Percentiles rank a stretch among this genome's conserved stretches.
phyloP scores from a whole-genome alignment of 2,888 invertebrate species.

The Pollenia amentaria region DNA sequence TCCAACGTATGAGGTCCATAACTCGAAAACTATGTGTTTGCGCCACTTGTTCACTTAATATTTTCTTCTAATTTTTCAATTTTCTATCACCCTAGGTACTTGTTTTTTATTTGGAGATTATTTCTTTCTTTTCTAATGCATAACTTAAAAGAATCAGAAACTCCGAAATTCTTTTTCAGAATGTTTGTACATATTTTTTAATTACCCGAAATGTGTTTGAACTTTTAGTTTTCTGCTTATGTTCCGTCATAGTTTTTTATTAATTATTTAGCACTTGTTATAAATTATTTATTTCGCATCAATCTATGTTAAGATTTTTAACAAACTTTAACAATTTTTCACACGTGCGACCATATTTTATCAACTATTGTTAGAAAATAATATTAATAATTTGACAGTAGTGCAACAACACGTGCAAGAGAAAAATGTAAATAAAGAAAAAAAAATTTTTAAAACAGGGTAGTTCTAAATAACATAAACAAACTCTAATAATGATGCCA shows the following conservation, averaged over 20 bases:
- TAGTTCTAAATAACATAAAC: neutral
- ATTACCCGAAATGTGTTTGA: slow-evolving; percentile 91
- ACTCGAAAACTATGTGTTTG: no score
- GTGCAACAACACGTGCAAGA: slow-evolving; percentile 54
- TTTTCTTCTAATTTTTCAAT: no score
- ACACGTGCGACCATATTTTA: slow-evolving; percentile 70
- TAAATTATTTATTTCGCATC: neutral
- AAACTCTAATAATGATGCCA: slow-evolving; percentile 16
- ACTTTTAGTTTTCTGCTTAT: slow-evolving; percentile 88
- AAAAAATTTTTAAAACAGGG: neutral
- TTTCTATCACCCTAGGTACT: no score
- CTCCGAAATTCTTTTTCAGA: neutral
- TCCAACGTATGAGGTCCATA: no score
- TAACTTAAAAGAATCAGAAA: neutral
- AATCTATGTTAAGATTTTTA: slow-evolving; percentile 13
- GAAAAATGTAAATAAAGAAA: slow-evolving; percentile 52
- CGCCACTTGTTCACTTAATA: no score
- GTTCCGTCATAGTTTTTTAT: slow-evolving; percentile 66
- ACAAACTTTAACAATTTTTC: slow-evolving; percentile 16
- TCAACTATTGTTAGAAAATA: slow-evolving; percentile 36
- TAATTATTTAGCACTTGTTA: slow-evolving; percentile 1
- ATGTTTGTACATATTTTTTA: neutral
- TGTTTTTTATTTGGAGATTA: no score
- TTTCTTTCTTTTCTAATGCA: no score
- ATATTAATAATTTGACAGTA: slow-evolving; percentile 60